These are phyloP conservation scores for Pseudococcus longispinus DNA, from an alignment of 2,888 invertebrate genomes.

Conservation along the genomic window DNA sequence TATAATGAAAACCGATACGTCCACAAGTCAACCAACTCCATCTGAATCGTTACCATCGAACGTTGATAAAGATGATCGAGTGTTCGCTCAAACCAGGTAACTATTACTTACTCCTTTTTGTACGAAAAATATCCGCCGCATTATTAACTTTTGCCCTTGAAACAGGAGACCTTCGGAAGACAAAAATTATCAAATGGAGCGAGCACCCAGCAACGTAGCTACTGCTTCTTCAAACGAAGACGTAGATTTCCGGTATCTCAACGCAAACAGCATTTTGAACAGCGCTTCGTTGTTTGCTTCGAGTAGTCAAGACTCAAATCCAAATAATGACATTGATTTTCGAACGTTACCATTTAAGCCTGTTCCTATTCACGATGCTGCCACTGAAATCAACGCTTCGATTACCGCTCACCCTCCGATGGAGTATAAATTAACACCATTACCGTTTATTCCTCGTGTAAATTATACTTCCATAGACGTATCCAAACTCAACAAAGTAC, in stretches of 20 bases:
- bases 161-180: constrained; percentile 27
- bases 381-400: constrained; percentile 85
- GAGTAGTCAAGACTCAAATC: neutral
- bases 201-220: neutral
- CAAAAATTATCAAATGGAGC: neutral
- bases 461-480: constrained; percentile 51
- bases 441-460: constrained; percentile 40
- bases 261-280: constrained; percentile 4
- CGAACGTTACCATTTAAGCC: constrained; percentile 79
- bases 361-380: constrained; percentile 81
- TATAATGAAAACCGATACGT: constrained; percentile 51
- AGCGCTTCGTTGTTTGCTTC: neutral
- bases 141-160: neutral
- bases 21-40: neutral
- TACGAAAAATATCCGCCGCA: neutral
- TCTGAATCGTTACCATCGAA: constrained; percentile 2
- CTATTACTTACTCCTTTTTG: neutral
- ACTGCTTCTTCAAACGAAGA: constrained; percentile 29
- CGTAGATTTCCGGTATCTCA: constrained; percentile 48
- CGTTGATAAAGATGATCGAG: neutral
- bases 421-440: constrained; percentile 67
- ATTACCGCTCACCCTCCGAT: constrained; percentile 79
- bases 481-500: constrained; percentile 7
- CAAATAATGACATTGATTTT: constrained; percentile 74
- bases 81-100: neutral